Evolutionary conservation across 2,113 vertebrate genomes (phyloP).

Genomic region (Ailuropoda melanoleuca): DNA sequence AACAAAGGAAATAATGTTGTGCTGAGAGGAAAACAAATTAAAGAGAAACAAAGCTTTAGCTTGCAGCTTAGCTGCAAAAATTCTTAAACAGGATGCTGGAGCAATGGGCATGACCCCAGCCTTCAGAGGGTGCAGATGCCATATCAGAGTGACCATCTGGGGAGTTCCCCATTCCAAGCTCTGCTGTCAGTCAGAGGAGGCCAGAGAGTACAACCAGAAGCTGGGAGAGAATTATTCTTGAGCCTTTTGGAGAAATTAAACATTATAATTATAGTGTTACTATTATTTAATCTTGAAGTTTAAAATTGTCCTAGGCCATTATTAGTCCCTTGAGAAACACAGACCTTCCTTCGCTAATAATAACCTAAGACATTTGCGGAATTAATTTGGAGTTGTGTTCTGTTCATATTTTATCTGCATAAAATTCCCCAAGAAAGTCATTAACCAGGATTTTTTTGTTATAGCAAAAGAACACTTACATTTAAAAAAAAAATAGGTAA

Average conservation of each 20-base stretch:
- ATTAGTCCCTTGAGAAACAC: neutral
- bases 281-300: neutral
- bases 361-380: neutral
- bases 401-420: slow-evolving; percentile 12
- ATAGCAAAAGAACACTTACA: neutral
- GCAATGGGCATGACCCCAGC: neutral
- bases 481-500: neutral
- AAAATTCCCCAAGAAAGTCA: slow-evolving; percentile 43
- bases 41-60: neutral
- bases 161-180: neutral
- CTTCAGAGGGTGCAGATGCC: neutral
- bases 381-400: neutral
- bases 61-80: neutral
- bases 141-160: neutral
- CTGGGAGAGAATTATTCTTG: neutral
- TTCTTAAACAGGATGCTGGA: neutral
- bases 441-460: slow-evolving; percentile 13
- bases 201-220: neutral
- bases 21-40: neutral
- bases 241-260: neutral
- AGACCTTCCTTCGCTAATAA: neutral
- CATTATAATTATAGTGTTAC: neutral
- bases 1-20: neutral
- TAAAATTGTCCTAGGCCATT: neutral
- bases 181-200: neutral